phyloP scores from a whole-genome alignment of 2,797 vertebrate genomes.

The Brachyalestes nurse region DNA sequence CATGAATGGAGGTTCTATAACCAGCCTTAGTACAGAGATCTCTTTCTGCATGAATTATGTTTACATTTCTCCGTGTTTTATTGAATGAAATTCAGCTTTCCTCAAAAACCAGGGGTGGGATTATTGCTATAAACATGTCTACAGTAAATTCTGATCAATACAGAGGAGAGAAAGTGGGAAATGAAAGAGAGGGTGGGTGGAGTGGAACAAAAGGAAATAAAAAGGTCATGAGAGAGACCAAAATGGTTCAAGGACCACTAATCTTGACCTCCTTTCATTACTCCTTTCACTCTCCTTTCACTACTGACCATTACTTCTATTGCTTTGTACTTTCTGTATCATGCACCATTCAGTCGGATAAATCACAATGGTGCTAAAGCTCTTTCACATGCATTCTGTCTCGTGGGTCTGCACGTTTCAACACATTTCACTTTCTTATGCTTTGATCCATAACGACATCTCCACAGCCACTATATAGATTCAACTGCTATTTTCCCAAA shows the following conservation, averaged over 20 bases:
- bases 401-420: background rate
- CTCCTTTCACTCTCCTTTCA: background rate
- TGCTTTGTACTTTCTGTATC: background rate
- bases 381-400: slow-evolving; percentile 2
- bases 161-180: background rate
- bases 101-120: background rate
- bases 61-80: background rate
- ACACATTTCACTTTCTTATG: background rate
- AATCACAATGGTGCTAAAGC: slow-evolving; percentile 1
- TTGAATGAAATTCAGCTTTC: slow-evolving; percentile 6
- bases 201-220: background rate
- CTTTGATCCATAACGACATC: slow-evolving; percentile 7
- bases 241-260: background rate
- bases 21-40: too few species aligned
- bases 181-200: background rate
- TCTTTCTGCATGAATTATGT: background rate
- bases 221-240: background rate
- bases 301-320: background rate
- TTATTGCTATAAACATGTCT: slow-evolving; percentile 1
- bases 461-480: slow-evolving; percentile 24
- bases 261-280: too few species aligned
- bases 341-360: background rate
- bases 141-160: background rate
- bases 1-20: too few species aligned
- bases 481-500: slow-evolving; percentile 17